A percentile compares a stretch with the other conserved stretches of the same genome.
phyloP scores from a whole-genome alignment of 2,113 vertebrate genomes.

The Rhinolophus sinicus region DNA sequence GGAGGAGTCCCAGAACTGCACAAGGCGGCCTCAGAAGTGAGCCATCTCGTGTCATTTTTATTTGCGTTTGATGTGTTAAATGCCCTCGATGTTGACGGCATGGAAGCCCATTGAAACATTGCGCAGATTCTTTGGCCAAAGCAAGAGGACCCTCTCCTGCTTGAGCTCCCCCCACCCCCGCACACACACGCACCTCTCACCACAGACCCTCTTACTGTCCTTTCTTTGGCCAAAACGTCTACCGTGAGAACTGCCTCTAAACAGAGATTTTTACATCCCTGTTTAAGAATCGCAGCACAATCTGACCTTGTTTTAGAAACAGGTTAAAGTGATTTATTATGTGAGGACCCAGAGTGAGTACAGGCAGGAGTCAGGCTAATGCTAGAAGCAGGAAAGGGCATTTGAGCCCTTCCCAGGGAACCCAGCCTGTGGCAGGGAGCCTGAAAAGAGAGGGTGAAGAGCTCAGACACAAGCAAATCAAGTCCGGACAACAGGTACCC shows the following conservation, averaged over 20 bases:
- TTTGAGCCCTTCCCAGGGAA: constrained; percentile 64
- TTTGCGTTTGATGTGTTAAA: constrained; percentile 90
- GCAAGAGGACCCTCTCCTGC: constrained; percentile 53
- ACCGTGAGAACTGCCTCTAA: constrained; percentile 34
- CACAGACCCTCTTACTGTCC: constrained; percentile 49
- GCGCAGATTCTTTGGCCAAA: constrained; percentile 82
- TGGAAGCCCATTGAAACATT: constrained; percentile 85
- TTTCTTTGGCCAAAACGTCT: constrained; percentile 57
- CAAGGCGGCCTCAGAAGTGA: constrained; percentile 92
- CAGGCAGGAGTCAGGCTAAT: constrained; percentile 71
- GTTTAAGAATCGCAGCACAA: constrained; percentile 80
- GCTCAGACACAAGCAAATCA: neutral
- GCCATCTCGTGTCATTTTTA: constrained; percentile 86
- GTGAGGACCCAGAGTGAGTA: constrained; percentile 69
- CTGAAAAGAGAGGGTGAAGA: constrained; percentile 20
- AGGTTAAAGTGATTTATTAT: constrained; percentile 83
- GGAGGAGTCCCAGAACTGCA: constrained; percentile 91
- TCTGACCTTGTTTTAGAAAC: constrained; percentile 81
- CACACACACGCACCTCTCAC: neutral
- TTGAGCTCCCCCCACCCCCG: neutral
- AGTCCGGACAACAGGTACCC: constrained; percentile 30
- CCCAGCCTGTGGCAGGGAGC: neutral
- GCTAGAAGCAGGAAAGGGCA: constrained; percentile 72
- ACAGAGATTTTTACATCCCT: neutral
- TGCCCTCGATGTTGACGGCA: constrained; percentile 85